A percentile compares a stretch with the other conserved stretches of the same genome.
Evolutionary conservation across 2,888 invertebrate species (phyloP).

Genomic region (Notocelia uddmanniana): DNA sequence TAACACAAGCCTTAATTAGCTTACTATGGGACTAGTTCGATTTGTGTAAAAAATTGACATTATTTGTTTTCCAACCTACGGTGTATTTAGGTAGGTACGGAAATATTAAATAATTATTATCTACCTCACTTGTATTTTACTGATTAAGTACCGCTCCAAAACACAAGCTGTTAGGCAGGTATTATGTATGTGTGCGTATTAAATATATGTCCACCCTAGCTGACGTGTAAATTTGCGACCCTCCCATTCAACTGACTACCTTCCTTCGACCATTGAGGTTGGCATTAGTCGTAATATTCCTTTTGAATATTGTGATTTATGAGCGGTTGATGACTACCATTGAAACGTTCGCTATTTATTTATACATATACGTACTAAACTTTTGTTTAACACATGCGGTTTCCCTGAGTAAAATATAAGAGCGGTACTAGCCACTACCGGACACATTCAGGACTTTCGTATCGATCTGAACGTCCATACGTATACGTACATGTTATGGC

Average conservation of each 20-base stretch:
- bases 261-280: background rate
- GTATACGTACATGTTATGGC: slow-evolving; percentile 17
- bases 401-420: slow-evolving; percentile 3
- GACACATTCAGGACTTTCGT: slow-evolving; percentile 16
- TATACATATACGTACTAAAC: no score
- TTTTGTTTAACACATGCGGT: slow-evolving; percentile 8
- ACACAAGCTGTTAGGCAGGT: background rate
- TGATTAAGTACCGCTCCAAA: no score
- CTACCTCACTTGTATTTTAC: no score
- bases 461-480: slow-evolving; percentile 22
- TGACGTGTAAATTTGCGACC: background rate
- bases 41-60: no score
- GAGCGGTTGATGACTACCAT: slow-evolving; percentile 2
- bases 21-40: no score
- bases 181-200: background rate
- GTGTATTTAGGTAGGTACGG: no score
- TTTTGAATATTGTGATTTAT: slow-evolving; percentile 18
- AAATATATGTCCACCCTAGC: background rate
- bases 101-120: no score
- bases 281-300: slow-evolving; percentile 21
- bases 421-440: slow-evolving; percentile 10
- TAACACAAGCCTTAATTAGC: no score
- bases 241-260: background rate
- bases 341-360: slow-evolving; percentile 10
- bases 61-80: no score